Conservation (phyloP, 2,113 vertebrate species). For the Penelope pileata region DNA sequence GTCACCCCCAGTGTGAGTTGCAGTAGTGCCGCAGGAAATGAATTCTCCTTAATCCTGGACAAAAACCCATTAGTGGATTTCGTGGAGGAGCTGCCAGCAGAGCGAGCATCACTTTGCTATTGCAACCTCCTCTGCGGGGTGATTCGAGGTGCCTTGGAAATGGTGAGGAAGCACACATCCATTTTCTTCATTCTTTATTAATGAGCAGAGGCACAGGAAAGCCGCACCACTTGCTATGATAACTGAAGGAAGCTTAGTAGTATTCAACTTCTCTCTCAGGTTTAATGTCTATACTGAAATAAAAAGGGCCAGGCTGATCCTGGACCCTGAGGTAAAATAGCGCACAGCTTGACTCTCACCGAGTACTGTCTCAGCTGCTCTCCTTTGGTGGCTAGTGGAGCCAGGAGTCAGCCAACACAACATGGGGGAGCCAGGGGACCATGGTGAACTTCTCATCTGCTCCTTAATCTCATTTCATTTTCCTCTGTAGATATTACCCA, state of each 20-base stretch:
- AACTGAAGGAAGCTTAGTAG: not conserved
- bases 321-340: not conserved
- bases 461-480: not conserved
- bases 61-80: slow-evolving; percentile 82
- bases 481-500: not conserved
- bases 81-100: slow-evolving; percentile 79
- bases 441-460: accelerated
- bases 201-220: not conserved
- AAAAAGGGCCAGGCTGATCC: not conserved
- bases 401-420: accelerated
- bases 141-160: slow-evolving; percentile 83
- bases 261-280: not conserved
- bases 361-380: not conserved
- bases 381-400: not conserved
- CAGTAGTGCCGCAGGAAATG: slow-evolving; percentile 70
- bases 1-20: slow-evolving; percentile 78
- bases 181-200: not conserved
- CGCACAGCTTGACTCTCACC: not conserved
- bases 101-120: slow-evolving; percentile 78
- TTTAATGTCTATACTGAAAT: not conserved
- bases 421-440: not conserved
- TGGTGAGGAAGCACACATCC: slow-evolving; percentile 64
- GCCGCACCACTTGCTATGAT: not conserved
- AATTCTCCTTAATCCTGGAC: slow-evolving; percentile 82
- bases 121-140: slow-evolving; percentile 81